These are phyloP conservation scores for Dendropsophus ebraccatus DNA, from an alignment of 2,113 vertebrate species.

Conservation along the genomic window DNA sequence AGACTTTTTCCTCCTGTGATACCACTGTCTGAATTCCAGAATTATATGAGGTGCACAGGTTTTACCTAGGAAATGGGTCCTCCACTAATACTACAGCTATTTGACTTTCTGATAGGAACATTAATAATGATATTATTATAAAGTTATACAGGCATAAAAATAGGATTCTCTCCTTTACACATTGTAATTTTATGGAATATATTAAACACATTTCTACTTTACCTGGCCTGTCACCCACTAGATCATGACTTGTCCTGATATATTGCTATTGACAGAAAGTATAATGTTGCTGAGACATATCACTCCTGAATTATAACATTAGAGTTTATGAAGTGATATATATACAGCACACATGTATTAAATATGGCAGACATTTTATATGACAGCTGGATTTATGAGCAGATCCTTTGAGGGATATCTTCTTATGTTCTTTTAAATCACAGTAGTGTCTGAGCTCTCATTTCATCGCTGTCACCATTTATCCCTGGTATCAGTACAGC, in stretches of 20 bases:
- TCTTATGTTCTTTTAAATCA: not conserved
- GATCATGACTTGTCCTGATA: not conserved
- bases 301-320: not conserved
- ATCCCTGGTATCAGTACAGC: not conserved
- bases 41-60: too few species aligned
- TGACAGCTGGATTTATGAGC: not conserved
- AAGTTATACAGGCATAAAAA: too few species aligned
- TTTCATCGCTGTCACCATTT: not conserved
- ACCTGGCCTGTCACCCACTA: too few species aligned
- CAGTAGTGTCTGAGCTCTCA: not conserved
- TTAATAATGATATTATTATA: too few species aligned
- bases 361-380: conserved; percentile 7
- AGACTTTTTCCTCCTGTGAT: too few species aligned
- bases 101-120: too few species aligned
- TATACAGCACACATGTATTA: not conserved
- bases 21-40: too few species aligned
- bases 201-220: too few species aligned
- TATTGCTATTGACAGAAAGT: not conserved
- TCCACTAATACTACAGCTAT: too few species aligned
- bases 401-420: not conserved
- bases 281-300: not conserved
- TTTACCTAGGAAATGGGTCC: too few species aligned
- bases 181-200: too few species aligned
- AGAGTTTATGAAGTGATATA: conserved; percentile 5
- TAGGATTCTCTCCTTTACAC: too few species aligned